Base-by-base conservation (phyloP, 2,113 vertebrate species). In the Syngnathoides biaculeatus region DNA sequence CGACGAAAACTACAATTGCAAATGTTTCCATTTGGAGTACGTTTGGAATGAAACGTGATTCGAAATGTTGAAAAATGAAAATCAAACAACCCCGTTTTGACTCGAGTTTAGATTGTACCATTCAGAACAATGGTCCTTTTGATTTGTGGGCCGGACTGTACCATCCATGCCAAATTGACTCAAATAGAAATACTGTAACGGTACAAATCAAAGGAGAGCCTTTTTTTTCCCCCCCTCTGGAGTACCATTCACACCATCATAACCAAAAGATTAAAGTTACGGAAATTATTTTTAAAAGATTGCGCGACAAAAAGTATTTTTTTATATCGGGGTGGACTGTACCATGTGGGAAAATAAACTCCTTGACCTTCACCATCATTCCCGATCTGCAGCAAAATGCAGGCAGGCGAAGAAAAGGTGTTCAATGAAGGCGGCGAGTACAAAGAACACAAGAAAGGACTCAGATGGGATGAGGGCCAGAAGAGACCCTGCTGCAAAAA, bases 401-500 rank as follows among this genome's bases (percentile, higher is more conserved):
- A 55, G 22, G 53, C 53, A 14, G 10, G 53, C 10, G 26, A 27
- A 57, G 55, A 57, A 8, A 30, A 57, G 55, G 55, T 57, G 55
- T 57, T 57, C 26, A 30, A 57, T 15, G 26, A 14, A 27, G 55
- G 26, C 55, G 55, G 55, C 55, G 14, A 57, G 55, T 57, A 57
- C 55, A 57, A 57, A 57, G 55, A 10, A 19, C 3, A 19, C 69
- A 74, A 26, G 48, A 71, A 74, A 72, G 63, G 65, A 82, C 75
- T 69, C 55, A 63, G 70, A 1, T 47, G 74, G 75, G 76, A 12
- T 65, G 63, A 70, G 67, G 64, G 71, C 38, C 70, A 75, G 79
- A 88, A 75, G 79, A 88, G 82, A 77, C 55, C 52, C 83, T 81
- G 79, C 83, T 88, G 83, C 79, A 86, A 90, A 91, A 35, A 91